Conservation (phyloP, 2,113 vertebrate species). For the Lipophrys pholis region DNA sequence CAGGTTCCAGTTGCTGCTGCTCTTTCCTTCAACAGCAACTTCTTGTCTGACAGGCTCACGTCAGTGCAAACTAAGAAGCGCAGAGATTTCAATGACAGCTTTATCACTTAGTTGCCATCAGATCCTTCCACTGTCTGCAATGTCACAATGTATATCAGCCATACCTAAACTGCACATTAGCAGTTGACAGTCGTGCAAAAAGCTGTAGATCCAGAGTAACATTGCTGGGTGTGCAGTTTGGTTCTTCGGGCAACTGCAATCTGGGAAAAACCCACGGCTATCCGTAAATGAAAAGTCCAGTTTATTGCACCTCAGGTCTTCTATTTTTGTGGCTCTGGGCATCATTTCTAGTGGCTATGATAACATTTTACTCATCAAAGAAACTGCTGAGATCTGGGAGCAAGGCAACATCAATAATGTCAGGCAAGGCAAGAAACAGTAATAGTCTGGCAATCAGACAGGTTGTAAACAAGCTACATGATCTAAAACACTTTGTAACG, state of each 20-base stretch:
- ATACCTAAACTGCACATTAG: neutral
- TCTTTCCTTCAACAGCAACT: constrained; percentile 3
- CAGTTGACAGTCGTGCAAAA: too few species aligned
- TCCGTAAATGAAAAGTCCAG: neutral
- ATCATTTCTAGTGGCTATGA: neutral
- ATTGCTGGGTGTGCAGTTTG: too few species aligned
- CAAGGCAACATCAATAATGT: constrained; percentile 5
- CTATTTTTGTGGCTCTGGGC: neutral
- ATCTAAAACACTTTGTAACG: constrained; percentile 13
- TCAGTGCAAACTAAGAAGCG: neutral
- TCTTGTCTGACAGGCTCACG: constrained; percentile 20
- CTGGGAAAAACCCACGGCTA: neutral
- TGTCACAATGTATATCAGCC: neutral
- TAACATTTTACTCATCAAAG: neutral
- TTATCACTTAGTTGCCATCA: constrained; percentile 5
- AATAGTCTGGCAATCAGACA: neutral
- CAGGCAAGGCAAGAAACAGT: neutral
- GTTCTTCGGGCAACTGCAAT: too few species aligned
- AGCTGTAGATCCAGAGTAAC: too few species aligned
- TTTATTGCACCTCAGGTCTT: neutral
- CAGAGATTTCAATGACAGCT: constrained; percentile 13
- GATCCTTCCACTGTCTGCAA: neutral
- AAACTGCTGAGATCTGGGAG: neutral
- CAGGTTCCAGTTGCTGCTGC: constrained; percentile 28
- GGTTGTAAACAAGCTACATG: neutral